Evolutionary conservation across 2,797 vertebrate genomes (phyloP).

Genomic region (Tokudaia muenninki): DNA sequence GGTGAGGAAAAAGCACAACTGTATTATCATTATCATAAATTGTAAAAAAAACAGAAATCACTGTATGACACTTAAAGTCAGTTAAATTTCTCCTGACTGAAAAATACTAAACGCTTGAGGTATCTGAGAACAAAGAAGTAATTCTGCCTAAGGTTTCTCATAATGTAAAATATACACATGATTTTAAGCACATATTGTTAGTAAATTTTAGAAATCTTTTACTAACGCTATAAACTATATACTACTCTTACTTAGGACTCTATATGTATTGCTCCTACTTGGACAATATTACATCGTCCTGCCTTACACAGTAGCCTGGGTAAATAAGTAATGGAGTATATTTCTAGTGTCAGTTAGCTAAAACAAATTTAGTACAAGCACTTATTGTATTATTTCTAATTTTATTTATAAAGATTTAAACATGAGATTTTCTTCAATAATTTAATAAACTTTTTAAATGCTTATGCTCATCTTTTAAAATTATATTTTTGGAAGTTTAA

Average conservation of each 20-base stretch:
- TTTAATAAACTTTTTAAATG: constrained; percentile 37
- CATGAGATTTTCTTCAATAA: background rate
- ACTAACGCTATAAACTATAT: background rate
- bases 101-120: background rate
- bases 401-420: background rate
- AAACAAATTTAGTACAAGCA: background rate
- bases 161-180: background rate
- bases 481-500: background rate
- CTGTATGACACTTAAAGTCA: too few relatives aligned
- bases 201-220: background rate
- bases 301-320: background rate
- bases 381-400: background rate
- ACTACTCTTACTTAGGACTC: background rate
- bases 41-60: background rate
- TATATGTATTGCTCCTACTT: background rate
- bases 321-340: background rate
- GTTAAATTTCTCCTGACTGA: background rate
- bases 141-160: background rate
- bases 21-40: background rate
- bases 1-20: background rate
- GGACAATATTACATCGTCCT: background rate
- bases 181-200: background rate
- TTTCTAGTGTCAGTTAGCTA: background rate
- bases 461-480: background rate
- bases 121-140: background rate